Base-by-base conservation (phyloP, 2,113 vertebrate species). In the Serilophus lunatus region DNA sequence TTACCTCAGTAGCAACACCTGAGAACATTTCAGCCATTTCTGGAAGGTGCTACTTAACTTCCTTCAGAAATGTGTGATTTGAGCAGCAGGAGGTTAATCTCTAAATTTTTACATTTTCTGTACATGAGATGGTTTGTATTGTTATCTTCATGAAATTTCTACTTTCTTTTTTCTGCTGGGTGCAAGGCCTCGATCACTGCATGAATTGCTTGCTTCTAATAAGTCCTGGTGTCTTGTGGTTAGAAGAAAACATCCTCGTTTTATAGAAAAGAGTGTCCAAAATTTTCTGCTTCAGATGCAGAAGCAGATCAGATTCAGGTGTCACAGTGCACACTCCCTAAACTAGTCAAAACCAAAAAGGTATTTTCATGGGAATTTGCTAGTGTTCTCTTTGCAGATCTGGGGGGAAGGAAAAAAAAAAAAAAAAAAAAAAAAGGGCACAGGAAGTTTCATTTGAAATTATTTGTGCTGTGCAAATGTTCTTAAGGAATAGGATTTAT, bases 361-460 rank as follows among this genome's bases (percentile, higher is more conserved):
- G 2, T 26, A 33, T 33, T 66, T 65, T 84, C 18, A 28, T 3
- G 36, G 22, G 28, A 74, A 47, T 2, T 38, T 1, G 4, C 1
- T 3, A 77, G 20, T 13, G 8, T 13, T 2, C 1, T 26, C 33
- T 40, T 69, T 56, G 31, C 40, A 47, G 70, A 56, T 35, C 5
- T 44, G 18, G 13, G 6, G 1, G 5, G 7, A 18, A 36, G 31
- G 50, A 49, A 25, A n/a, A n/a, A n/a, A n/a, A n/a, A n/a, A n/a
- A n/a, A n/a, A n/a, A n/a, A n/a, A n/a, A n/a, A n/a, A 22, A 87
- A 83, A 63, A 0, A 1, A 56, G 50, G 23, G 3, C 2, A 12
- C 4, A 42, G 8, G 10, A 76, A 50, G 4, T 35, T 68, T 54
- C 4, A 33, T 54, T 4, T 54, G 10, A 36, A 72, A 72, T 59